Base-by-base conservation (phyloP, 2,113 vertebrate genomes). In the Anoura caudifer region DNA sequence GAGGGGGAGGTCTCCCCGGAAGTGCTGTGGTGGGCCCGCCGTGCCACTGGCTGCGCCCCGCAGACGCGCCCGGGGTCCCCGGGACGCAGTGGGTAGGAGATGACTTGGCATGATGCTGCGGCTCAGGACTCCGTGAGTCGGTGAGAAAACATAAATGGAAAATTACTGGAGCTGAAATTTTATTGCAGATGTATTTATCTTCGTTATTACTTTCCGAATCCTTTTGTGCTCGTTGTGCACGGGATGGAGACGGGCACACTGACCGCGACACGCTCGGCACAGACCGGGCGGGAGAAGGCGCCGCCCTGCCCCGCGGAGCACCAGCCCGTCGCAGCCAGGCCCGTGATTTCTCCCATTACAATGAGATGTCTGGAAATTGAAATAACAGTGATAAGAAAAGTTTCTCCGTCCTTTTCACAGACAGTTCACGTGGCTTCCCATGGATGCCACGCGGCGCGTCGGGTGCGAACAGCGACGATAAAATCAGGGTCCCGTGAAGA, bases 121-220 rank as follows among this genome's bases (percentile, higher is more conserved):
- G 97, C 93, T 47, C 84, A 47, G 87, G 94, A 97, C 98, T 94
- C 54, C 93, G 93, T 96, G 98, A 98, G 97, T 98, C 98, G 96
- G 87, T 95, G 97, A 97, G 98, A 98, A 98, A 98, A 98, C 95
- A 98, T 95, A 99, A 98, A 98, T 98, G 98, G 97, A 96, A 98
- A 98, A 98, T 98, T 98, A 97, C 98, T 98, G 98, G 98, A 98
- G 98, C 98, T 98, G 98, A 98, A 98, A 98, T 97, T 98, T 98
- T 98, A 98, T 97, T 98, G 97, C 95, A 19, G 91, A 98, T 97
- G 97, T 98, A 98, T 98, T 98, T 98, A 97, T 98, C 98, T 98
- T 98, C 97, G 95, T 98, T 98, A 98, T 98, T 97, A 94, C 97
- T 98, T 98, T 97, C 97, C 87, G 97, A 97, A 92, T 96, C 95